A percentile compares a stretch with the other conserved stretches of the same genome.
phyloP scores from a whole-genome alignment of 2,888 invertebrate genomes.

The Erebia palarica region DNA sequence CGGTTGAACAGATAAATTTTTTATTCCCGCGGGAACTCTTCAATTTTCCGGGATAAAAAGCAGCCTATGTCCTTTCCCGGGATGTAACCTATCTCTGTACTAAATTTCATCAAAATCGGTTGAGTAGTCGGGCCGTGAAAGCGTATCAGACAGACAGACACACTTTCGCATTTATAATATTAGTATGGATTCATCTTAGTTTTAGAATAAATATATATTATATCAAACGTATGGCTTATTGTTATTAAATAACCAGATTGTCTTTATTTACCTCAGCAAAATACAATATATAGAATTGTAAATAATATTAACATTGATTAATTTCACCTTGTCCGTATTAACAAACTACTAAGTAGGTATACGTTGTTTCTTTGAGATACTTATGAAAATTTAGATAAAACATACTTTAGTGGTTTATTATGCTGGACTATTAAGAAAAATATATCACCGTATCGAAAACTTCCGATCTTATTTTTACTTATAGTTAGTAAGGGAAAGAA shows the following conservation, averaged over 20 bases:
- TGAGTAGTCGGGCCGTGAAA: too few relatives aligned
- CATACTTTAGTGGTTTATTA: not conserved
- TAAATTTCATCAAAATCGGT: too few relatives aligned
- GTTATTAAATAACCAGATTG: not conserved
- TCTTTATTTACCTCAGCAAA: constrained; percentile 9
- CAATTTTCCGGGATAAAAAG: too few relatives aligned
- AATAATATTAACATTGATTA: not conserved
- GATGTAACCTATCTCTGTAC: too few relatives aligned
- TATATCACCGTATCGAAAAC: not conserved
- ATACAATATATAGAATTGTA: constrained; percentile 15
- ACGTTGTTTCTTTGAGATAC: not conserved
- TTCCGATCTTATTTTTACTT: constrained; percentile 33
- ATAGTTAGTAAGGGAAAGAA: constrained; percentile 65
- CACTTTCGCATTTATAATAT: too few relatives aligned
- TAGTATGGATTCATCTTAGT: constrained; percentile 56
- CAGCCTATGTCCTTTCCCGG: too few relatives aligned
- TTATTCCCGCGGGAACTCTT: too few relatives aligned
- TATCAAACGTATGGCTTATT: constrained; percentile 7
- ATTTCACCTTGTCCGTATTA: not conserved
- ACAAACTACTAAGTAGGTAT: not conserved
- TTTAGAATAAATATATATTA: constrained; percentile 51
- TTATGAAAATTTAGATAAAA: not conserved
- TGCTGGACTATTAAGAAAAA: not conserved
- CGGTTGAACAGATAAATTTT: too few relatives aligned
- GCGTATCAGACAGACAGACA: too few relatives aligned